Conservation (phyloP, 1,140 invertebrate species). For the Helicoverpa zea region DNA sequence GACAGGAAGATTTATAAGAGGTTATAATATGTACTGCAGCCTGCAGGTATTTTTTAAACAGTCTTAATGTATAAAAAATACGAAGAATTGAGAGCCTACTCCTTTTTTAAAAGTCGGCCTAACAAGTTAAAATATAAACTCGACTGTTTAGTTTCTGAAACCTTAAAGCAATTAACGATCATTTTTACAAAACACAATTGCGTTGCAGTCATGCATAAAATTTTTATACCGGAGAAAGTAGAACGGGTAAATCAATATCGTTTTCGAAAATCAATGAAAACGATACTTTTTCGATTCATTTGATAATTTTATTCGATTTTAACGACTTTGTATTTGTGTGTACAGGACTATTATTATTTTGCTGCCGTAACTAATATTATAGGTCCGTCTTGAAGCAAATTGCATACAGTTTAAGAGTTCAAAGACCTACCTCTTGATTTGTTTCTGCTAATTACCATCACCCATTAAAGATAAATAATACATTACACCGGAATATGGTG, state of each 20-base stretch:
- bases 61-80: too few species aligned
- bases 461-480: too few species aligned
- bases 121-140: not conserved
- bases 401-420: too few species aligned
- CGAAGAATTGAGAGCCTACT: too few species aligned
- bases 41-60: too few species aligned
- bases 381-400: not conserved
- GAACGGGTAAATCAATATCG: not conserved
- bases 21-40: too few species aligned
- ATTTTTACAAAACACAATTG: not conserved
- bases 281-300: not conserved
- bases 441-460: not conserved
- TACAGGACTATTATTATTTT: not conserved
- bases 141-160: not conserved
- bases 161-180: not conserved
- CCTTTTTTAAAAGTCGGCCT: too few species aligned
- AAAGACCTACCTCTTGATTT: not conserved
- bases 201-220: conserved; percentile 31
- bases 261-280: conserved; percentile 35
- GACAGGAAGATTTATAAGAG: too few species aligned
- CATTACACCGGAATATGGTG: too few species aligned
- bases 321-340: not conserved
- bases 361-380: not conserved
- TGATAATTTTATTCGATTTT: too few species aligned
- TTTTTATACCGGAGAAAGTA: conserved; percentile 27